Percentiles rank a stretch among this genome's conserved stretches.
These are phyloP conservation scores for Cryptocheilus praepositus DNA, from an alignment of 2,888 invertebrate genomes.

Conservation along the genomic window DNA sequence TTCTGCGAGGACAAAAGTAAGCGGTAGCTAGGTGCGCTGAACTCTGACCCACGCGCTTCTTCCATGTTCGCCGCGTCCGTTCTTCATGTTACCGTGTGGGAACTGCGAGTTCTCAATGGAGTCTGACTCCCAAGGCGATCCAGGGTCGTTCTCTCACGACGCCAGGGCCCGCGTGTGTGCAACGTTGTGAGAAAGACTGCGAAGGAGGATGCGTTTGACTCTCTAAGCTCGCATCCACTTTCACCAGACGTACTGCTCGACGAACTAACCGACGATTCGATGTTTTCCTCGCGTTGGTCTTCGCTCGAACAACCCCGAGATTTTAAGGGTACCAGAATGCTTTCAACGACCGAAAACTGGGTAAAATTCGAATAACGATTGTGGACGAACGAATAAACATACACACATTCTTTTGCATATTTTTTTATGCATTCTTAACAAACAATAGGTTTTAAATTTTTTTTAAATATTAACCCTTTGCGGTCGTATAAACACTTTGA, in stretches of 20 bases:
- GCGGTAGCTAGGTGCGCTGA: slow-evolving; percentile 40
- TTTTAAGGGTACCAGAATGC: too few species aligned
- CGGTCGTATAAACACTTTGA: too few species aligned
- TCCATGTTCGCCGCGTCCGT: slow-evolving; percentile 19
- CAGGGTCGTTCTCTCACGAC: slow-evolving; percentile 56
- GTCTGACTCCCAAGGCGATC: slow-evolving; percentile 43
- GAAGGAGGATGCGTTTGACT: not conserved
- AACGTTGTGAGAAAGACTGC: not conserved
- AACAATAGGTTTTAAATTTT: too few species aligned
- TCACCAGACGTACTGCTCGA: not conserved
- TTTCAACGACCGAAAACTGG: too few species aligned
- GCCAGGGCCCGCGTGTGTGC: slow-evolving; percentile 12
- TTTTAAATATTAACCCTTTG: too few species aligned
- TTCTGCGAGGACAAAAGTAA: slow-evolving; percentile 1
- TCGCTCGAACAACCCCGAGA: too few species aligned
- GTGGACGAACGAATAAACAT: too few species aligned
- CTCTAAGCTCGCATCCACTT: slow-evolving; percentile 9
- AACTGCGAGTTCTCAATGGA: slow-evolving; percentile 43
- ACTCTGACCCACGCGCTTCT: slow-evolving; percentile 32
- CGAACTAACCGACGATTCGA: too few species aligned
- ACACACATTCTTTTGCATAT: too few species aligned
- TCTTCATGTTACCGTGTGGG: slow-evolving; percentile 35
- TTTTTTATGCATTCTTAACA: too few species aligned
- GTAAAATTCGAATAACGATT: too few species aligned
- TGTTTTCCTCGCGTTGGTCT: too few species aligned